Conservation (phyloP, 2,888 invertebrate species). For the Sycophila texana region DNA sequence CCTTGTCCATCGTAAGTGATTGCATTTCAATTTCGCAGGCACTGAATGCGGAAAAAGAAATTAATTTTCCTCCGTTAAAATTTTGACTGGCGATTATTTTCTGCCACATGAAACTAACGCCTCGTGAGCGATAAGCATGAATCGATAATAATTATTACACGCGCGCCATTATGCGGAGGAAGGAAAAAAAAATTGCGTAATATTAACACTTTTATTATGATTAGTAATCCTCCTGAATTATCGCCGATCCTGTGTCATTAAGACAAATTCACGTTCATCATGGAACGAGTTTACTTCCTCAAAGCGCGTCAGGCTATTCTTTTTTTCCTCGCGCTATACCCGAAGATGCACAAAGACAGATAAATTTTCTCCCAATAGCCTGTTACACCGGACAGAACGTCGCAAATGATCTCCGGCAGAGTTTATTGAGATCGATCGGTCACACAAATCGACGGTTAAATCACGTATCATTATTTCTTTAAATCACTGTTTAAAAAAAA, state of each 20-base stretch:
- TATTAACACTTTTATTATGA: slow-evolving; percentile 20
- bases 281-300: slow-evolving; percentile 29
- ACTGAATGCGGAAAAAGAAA: too few species aligned
- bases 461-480: too few species aligned
- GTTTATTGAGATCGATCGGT: too few species aligned
- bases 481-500: too few species aligned
- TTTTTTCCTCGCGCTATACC: slow-evolving; percentile 15
- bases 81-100: too few species aligned
- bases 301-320: slow-evolving; percentile 6
- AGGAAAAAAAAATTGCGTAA: slow-evolving; percentile 20
- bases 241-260: slow-evolving; percentile 23
- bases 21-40: too few species aligned
- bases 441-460: too few species aligned
- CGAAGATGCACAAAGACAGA: slow-evolving; percentile 23
- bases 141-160: too few species aligned
- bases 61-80: too few species aligned
- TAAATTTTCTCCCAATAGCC: slow-evolving; percentile 18
- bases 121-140: too few species aligned
- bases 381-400: neutral
- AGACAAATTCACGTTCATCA: slow-evolving; percentile 38
- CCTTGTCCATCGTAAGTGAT: too few species aligned
- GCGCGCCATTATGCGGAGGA: neutral
- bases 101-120: too few species aligned
- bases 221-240: slow-evolving; percentile 21
- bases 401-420: neutral